These are phyloP conservation scores for Cephalopterus ornatus DNA, from an alignment of 2,113 vertebrate species.

Conservation along the genomic window DNA sequence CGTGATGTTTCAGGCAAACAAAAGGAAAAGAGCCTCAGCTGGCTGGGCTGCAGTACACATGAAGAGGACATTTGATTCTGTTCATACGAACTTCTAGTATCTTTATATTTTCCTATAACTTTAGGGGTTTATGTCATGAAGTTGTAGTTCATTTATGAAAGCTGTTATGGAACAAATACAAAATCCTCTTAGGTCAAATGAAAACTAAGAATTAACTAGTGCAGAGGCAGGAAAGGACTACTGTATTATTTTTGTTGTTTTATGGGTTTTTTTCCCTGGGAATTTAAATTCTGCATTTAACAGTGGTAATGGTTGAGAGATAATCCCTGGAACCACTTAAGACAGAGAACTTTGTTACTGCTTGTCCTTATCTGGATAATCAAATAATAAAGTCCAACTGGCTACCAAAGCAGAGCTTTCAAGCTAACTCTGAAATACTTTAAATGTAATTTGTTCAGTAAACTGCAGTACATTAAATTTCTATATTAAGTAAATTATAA, in stretches of 20 bases:
- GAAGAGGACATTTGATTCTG: background rate
- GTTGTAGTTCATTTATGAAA: background rate
- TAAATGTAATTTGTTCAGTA: conserved; percentile 80
- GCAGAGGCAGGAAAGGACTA: conserved; percentile 40
- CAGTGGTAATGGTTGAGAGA: conserved; percentile 69
- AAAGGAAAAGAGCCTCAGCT: background rate
- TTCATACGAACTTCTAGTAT: background rate
- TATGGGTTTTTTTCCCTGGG: background rate
- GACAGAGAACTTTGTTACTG: conserved; percentile 69
- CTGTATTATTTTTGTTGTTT: background rate
- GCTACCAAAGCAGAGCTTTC: conserved; percentile 72
- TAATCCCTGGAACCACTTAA: conserved; percentile 73
- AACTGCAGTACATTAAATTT: conserved; percentile 81
- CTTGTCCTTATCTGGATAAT: conserved; percentile 75
- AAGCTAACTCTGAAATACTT: conserved; percentile 76
- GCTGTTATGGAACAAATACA: background rate
- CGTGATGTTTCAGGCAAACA: background rate
- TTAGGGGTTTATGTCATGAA: background rate
- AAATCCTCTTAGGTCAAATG: background rate
- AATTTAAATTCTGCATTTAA: conserved; percentile 72
- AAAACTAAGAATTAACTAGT: conserved; percentile 18
- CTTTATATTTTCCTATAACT: background rate
- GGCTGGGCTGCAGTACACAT: background rate
- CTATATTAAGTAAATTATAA: conserved; percentile 83
- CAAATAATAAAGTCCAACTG: conserved; percentile 77